Evolutionary conservation across 2,797 vertebrate genomes (phyloP).

Genomic region (Catostomus latipinnis): DNA sequence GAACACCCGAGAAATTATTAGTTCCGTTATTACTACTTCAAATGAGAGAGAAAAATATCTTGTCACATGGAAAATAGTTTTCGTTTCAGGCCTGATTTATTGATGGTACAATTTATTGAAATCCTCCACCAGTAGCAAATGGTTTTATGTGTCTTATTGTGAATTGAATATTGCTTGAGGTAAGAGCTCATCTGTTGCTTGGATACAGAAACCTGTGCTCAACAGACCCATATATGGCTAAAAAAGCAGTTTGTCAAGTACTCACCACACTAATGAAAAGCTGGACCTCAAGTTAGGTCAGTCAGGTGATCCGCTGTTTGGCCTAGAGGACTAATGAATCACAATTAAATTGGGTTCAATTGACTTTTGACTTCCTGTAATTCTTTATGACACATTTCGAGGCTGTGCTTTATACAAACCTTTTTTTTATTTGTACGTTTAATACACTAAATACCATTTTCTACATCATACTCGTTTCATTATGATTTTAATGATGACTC

Average conservation of each 20-base stretch:
- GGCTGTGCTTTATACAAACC: too few species aligned
- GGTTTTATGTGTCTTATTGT: slow-evolving; percentile 16
- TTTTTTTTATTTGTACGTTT: too few species aligned
- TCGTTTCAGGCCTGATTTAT: neutral
- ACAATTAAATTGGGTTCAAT: neutral
- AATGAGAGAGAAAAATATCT: neutral
- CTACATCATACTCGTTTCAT: too few species aligned
- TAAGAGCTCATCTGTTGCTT: slow-evolving; percentile 17
- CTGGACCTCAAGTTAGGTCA: neutral
- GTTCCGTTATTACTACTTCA: too few species aligned
- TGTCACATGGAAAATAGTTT: neutral
- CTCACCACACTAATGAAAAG: neutral
- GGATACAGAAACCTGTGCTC: slow-evolving; percentile 17
- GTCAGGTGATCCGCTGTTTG: neutral
- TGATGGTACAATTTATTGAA: neutral
- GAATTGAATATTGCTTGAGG: neutral
- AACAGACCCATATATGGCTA: neutral
- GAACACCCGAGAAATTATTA: neutral
- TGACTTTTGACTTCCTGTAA: too few species aligned
- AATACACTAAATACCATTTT: too few species aligned
- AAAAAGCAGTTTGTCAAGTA: neutral
- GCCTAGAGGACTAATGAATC: neutral
- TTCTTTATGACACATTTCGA: too few species aligned
- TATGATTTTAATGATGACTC: too few species aligned
- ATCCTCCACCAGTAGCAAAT: neutral